Conservation (phyloP, 2,888 invertebrate genomes). For the Chaitophorus viminalis region DNA sequence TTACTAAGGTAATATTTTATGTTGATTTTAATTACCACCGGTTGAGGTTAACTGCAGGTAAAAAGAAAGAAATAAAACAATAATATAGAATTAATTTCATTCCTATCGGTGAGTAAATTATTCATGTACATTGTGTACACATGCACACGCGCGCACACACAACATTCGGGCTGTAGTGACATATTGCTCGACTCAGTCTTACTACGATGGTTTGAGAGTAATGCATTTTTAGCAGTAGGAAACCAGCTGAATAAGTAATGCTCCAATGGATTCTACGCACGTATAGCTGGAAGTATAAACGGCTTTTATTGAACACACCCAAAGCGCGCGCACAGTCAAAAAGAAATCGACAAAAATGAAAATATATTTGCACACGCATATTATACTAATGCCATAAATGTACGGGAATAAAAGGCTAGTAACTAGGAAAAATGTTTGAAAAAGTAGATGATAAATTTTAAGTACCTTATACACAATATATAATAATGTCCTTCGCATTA, state of each 20-base stretch:
- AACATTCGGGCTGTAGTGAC: background rate
- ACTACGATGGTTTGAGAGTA: background rate
- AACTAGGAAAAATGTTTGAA: no score
- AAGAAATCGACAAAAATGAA: background rate
- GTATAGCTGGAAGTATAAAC: conserved; percentile 9
- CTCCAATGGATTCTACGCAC: background rate
- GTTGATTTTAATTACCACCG: no score
- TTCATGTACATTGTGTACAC: no score
- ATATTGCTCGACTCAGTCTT: conserved; percentile 12
- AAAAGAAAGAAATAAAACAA: no score
- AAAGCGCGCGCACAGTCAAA: background rate
- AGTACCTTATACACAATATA: no score
- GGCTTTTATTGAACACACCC: conserved; percentile 1
- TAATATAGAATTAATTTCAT: background rate
- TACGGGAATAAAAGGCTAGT: no score
- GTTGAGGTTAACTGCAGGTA: no score
- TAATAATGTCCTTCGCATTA: no score
- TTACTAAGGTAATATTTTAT: no score
- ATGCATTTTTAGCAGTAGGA: background rate
- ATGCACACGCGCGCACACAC: background rate
- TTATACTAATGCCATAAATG: no score
- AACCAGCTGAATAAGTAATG: conserved; percentile 6
- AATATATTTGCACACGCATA: background rate
- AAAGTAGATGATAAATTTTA: no score
- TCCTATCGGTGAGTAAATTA: background rate